These are phyloP conservation scores for Nicator chloris DNA, from an alignment of 2,113 vertebrate species.

Conservation along the genomic window DNA sequence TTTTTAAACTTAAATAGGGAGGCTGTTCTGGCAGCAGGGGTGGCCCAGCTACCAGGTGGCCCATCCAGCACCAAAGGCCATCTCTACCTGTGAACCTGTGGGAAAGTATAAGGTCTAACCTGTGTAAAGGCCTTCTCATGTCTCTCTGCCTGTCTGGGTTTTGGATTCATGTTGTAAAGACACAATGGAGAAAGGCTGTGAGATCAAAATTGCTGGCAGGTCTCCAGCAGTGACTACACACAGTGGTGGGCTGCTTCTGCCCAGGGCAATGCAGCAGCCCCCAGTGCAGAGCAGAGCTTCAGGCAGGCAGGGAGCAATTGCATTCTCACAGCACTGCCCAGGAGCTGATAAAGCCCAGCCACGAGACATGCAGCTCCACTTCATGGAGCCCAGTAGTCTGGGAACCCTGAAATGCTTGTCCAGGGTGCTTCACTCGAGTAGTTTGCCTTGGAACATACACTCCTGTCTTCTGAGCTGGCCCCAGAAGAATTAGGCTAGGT, in stretches of 20 bases:
- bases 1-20: not conserved
- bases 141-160: not conserved
- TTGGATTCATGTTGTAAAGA: not conserved
- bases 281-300: not conserved
- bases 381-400: not conserved
- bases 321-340: not conserved
- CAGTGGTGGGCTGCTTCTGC: not conserved
- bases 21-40: not conserved
- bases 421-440: not conserved
- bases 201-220: not conserved
- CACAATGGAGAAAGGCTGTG: not conserved
- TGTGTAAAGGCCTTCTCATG: not conserved
- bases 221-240: not conserved
- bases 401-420: not conserved
- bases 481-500: not conserved
- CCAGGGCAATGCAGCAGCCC: fast-evolving
- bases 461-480: not conserved
- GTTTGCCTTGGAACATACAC: not conserved
- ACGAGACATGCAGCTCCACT: fast-evolving
- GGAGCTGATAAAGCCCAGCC: not conserved
- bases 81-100: not conserved
- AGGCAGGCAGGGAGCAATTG: fast-evolving
- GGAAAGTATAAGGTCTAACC: not conserved
- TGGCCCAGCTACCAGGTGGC: not conserved
- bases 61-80: not conserved